Base-by-base conservation (phyloP, 2,888 invertebrate species). In the Erpobdella octoculata region DNA sequence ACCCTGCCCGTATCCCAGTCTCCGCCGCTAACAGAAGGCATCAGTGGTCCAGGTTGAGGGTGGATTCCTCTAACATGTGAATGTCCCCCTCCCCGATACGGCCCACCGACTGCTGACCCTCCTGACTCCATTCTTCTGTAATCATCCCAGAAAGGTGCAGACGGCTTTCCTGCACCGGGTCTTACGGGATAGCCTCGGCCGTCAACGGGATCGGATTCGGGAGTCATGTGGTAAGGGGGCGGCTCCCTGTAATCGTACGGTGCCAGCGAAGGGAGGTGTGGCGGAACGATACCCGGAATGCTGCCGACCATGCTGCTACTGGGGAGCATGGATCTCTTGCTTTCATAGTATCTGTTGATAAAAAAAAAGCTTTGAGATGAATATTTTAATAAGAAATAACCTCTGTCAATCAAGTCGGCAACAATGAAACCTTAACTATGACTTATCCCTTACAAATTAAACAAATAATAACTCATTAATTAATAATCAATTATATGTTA, bases 111-210 rank as follows among this genome's bases (percentile, higher is more conserved):
- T 25, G 18, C 53, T 6, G 53, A 18, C 2, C 37, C 38, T 15
- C 33, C 41, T 21, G 35, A 15, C 8, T 33, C 33, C 38, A 28
- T 35, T 41, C 68, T 59, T 15, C 33, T 61, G 37, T 28, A 67
- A 15, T 61, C 72, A 12, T 37, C 46, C 9, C 36, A 46, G 4
- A 61, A 61, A 3, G 48, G 61, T 6, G 28, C 58, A 2, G 36
- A 25, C 41, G 65, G 28, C 31, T 33, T 37, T 21, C 5, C 9
- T 12, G 41, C 48, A 21, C 41, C 53, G 21, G 41, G 41, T 31
- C 41, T 46, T 35, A 31, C 69, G 12, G 15, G 35, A 18, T 48
- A 68, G 48, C 68, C 48, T 46, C 70, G 46, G 48, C 70, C 33
- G 64, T 70, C 69, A 46, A 62, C 9, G 21, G 18, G 25, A n/a